Evolutionary conservation across 2,888 invertebrate genomes (phyloP), one percentile per base, ranked within the genome.

Genomic region (Patella depressa): DNA sequence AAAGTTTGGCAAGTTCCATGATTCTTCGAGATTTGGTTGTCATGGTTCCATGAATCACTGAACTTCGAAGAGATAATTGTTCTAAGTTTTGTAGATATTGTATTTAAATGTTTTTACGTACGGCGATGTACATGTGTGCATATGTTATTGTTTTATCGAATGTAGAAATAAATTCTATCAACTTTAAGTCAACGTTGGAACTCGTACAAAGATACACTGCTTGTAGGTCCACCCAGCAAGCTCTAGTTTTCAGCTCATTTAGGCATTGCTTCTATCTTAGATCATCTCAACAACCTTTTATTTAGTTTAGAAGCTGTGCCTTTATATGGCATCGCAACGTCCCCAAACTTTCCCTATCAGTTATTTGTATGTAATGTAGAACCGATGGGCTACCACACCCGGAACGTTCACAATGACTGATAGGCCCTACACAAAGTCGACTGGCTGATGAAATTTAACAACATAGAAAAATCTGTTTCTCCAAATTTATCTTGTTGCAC

Each of bases 171-270:
- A 45, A 45, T 45, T 45, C 45, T 45, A 7, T 45, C 9, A 45
- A 45, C 45, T 45, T 45, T 45, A 45, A 45, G 45, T 65, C 65
- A 65, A 65, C 65, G 65, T 24, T 65, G 65, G 65, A 65, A 65
- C 45, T 45, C 45, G 45, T 45, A 45, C 45, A 45, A 45, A 45
- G 45, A 45, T 45, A 45, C 45, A 45, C 45, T 45, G 45, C 45
- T 45, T 45, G 9, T 45, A 45, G 65, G 24, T 24, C 65, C 24
- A 12, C 14, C 19, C 19, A 19, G 24, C 65, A 65, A 65, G 65
- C 65, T 65, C 65, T 65, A 24, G 65, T 65, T 65, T 65, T 65
- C 65, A 65, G 65, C 65, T 19, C 14, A 65, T 65, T 65, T 65
- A 65, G 65, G 65, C 65, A 65, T 65, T 65, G 65, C 65, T 65